phyloP scores from a whole-genome alignment of 2,888 invertebrate species.

The Sesia apiformis region DNA sequence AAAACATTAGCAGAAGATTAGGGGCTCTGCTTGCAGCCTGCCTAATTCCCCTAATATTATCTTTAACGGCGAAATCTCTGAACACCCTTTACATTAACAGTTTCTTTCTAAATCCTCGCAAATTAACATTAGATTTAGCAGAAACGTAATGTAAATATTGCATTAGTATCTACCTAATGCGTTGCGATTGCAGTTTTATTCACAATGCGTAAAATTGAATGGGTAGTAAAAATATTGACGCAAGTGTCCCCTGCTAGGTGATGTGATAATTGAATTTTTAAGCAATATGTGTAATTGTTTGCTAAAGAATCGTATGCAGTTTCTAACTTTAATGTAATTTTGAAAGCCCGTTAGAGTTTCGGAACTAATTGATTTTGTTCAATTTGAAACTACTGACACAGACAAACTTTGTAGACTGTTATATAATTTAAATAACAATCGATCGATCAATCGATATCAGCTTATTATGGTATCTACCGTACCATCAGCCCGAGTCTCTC shows the following conservation, averaged over 20 bases:
- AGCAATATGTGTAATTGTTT: not conserved
- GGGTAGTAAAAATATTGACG: slow-evolving; percentile 26
- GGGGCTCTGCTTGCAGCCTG: slow-evolving; percentile 22
- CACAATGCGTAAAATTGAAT: slow-evolving; percentile 42
- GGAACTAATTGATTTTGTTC: too few species aligned
- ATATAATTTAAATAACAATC: too few species aligned
- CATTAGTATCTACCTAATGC: slow-evolving; percentile 4
- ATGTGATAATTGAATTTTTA: not conserved
- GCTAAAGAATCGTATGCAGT: too few species aligned
- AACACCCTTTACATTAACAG: slow-evolving; percentile 21
- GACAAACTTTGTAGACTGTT: too few species aligned
- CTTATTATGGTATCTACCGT: too few species aligned
- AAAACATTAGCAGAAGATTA: slow-evolving; percentile 46
- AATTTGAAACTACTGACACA: too few species aligned
- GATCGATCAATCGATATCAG: too few species aligned
- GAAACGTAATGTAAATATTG: slow-evolving; percentile 18
- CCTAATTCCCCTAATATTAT: slow-evolving; percentile 25
- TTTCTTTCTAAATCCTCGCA: slow-evolving; percentile 10
- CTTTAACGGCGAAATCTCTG: slow-evolving; percentile 18
- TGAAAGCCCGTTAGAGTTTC: too few species aligned
- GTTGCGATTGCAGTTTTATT: slow-evolving; percentile 9
- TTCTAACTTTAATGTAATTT: too few species aligned
- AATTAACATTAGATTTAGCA: slow-evolving; percentile 16
- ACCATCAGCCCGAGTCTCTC: too few species aligned
- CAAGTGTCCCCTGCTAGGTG: too few species aligned